phyloP scores from a whole-genome alignment of 2,888 invertebrate genomes.

The Petrophora chlorosata region DNA sequence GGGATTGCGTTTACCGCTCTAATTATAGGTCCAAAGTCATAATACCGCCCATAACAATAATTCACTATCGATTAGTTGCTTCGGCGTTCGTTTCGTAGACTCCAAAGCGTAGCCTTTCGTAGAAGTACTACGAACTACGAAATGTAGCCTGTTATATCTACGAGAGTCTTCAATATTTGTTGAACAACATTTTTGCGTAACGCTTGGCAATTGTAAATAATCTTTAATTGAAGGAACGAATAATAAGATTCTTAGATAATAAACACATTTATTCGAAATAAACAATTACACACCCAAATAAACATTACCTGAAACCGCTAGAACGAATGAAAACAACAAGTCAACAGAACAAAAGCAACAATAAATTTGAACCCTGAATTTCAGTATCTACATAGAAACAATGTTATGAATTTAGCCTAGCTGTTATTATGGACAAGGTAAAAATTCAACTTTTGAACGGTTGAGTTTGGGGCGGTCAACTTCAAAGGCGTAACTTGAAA shows the following conservation, averaged over 20 bases:
- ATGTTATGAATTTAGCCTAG: constrained; percentile 10
- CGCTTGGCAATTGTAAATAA: background rate
- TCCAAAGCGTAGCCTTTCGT: constrained; percentile 7
- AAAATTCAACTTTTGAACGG: constrained; percentile 23
- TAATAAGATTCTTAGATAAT: constrained; percentile 1
- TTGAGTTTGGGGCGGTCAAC: constrained; percentile 27
- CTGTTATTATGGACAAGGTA: constrained; percentile 16
- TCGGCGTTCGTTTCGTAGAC: constrained; percentile 3
- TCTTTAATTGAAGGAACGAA: constrained; percentile 7
- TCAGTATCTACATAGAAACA: constrained; percentile 12
- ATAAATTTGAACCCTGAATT: constrained; percentile 14
- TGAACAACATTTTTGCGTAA: background rate
- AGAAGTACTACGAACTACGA: background rate
- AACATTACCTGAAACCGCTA: constrained; percentile 15
- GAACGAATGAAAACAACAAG: constrained; percentile 13
- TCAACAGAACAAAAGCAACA: constrained; percentile 17
- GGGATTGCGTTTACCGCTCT: background rate
- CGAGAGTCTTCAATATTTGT: background rate
- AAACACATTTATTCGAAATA: constrained; percentile 10
- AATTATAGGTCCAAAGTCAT: too few species aligned
- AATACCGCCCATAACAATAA: too few species aligned
- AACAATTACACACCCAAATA: constrained; percentile 10
- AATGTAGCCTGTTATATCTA: background rate
- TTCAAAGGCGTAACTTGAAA: constrained; percentile 37
- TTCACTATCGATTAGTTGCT: too few species aligned